phyloP scores from a whole-genome alignment of 2,797 vertebrate species.

The Poeciliopsis infans region DNA sequence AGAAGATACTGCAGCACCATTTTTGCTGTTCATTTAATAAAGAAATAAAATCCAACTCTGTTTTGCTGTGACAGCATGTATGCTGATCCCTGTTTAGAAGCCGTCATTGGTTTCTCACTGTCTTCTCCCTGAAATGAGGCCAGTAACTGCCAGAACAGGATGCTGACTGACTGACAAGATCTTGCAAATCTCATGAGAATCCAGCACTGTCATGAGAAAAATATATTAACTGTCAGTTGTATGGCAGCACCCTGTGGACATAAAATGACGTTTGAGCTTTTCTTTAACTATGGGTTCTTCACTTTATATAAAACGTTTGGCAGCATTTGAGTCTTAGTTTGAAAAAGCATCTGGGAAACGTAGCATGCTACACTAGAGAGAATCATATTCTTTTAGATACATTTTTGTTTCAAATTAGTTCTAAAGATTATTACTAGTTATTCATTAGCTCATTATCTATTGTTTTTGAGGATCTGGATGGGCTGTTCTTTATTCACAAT shows the following conservation, averaged over 20 bases:
- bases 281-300: background rate
- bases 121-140: slow-evolving; percentile 12
- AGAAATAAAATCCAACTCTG: slow-evolving; percentile 1
- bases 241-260: slow-evolving; percentile 12
- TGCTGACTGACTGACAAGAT: slow-evolving; percentile 19
- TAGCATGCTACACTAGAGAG: background rate
- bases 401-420: background rate
- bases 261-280: slow-evolving; percentile 4
- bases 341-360: background rate
- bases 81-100: slow-evolving; percentile 12
- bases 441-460: background rate
- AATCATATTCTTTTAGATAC: background rate
- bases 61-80: slow-evolving; percentile 1
- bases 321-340: background rate
- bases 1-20: background rate
- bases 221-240: slow-evolving; percentile 13
- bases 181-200: slow-evolving; percentile 13
- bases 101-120: slow-evolving; percentile 10
- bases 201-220: slow-evolving; percentile 18
- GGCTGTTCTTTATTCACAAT: background rate
- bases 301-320: background rate
- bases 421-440: background rate
- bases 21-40: background rate
- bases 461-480: background rate
- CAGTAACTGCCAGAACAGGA: slow-evolving; percentile 15